Base-by-base conservation (phyloP, 92 coral and sea anemone species). In the Nematostella vectensis region DNA sequence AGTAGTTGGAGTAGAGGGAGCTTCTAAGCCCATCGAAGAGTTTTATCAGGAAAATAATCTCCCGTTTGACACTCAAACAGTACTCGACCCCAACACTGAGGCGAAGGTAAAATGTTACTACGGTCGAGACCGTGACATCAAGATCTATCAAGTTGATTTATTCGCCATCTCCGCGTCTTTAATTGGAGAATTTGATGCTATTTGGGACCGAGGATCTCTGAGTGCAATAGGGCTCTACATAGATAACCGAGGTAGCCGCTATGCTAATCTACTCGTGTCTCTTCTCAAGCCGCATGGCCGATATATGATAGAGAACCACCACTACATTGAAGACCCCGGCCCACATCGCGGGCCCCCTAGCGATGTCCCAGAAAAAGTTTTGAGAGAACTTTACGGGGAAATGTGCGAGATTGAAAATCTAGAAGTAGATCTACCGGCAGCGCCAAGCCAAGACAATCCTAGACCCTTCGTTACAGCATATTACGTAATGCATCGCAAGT, bases 151-250 rank as follows among this genome's bases (percentile, higher is more conserved):
- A 17, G 47, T 74, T 54, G 80, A 62, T 55, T 42, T 83, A 17
- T 78, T 78, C 28, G 29, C 43, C 12, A 38, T 60, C 17, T 38
- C 60, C 0, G 52, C 24, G n/a, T 70, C 52, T 21, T 48, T 64
- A 19, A 22, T 61, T 1, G 83, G 77, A n/a, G 22, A 33, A n/a
- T 74, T 83, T 67, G 82, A 83, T 31, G 94, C 76, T 0, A 51
- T 83, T 1, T 83, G 94, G 94, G 94, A 75, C 24, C 53, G 94
- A 37, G 80, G 73, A 1, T 69, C 87, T 2, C 18, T 84, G 29
- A 45, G 68, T 29, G 80, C 94, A 11, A 59, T 83, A 38, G 73
- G 67, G 16, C 75, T 71, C 3, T 50, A 69, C 42, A 44, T 29
- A 2, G 71, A 51, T 0, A 56, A 59, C 26, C 66, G 73, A 27